Conservation (phyloP, 2,888 invertebrate genomes). For the Lobophora halterata region DNA sequence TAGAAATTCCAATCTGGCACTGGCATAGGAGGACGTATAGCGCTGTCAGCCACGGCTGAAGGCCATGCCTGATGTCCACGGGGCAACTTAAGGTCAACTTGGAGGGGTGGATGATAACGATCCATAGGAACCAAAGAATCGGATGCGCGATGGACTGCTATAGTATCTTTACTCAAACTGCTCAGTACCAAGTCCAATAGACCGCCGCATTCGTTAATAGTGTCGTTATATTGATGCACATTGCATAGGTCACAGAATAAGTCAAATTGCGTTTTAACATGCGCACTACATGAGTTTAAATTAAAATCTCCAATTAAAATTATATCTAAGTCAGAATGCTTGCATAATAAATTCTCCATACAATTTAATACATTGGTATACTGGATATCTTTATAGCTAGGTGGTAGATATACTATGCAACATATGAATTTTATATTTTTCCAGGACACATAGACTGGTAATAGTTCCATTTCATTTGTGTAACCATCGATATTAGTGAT, state of each 20-base stretch:
- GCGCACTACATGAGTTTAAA: slow-evolving; percentile 4
- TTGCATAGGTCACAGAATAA: slow-evolving; percentile 4
- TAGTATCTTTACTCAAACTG: too few species aligned
- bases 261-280: slow-evolving; percentile 5
- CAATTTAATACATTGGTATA: slow-evolving; percentile 7
- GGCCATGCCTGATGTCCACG: neutral
- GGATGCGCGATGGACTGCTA: too few species aligned
- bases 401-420: slow-evolving; percentile 8
- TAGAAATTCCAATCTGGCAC: slow-evolving; percentile 5
- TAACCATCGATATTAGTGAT: slow-evolving; percentile 7
- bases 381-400: slow-evolving; percentile 6
- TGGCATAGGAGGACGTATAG: neutral
- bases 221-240: slow-evolving; percentile 1
- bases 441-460: neutral
- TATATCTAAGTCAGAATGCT: neutral
- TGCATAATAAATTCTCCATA: slow-evolving; percentile 6
- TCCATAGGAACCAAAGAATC: too few species aligned
- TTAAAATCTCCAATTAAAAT: slow-evolving; percentile 7
- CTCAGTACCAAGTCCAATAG: slow-evolving; percentile 1
- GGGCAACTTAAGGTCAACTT: neutral
- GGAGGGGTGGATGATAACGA: slow-evolving; percentile 1
- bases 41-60: neutral
- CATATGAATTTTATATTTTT: slow-evolving; percentile 4
- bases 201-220: slow-evolving; percentile 1
- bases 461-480: slow-evolving; percentile 4